Conservation (phyloP, 2,797 vertebrate genomes). For the Ammospiza maritima region DNA sequence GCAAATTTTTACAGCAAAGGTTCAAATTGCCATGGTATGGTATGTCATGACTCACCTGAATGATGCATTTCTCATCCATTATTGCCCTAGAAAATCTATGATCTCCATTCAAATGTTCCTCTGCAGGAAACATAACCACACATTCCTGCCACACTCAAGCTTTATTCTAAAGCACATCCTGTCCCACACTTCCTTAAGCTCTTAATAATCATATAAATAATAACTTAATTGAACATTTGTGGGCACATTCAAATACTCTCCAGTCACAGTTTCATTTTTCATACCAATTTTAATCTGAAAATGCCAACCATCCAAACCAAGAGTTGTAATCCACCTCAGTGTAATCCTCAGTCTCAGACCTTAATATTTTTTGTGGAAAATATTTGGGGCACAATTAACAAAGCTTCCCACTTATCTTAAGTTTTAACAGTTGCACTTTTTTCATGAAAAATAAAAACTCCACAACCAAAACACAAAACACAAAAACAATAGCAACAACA, state of each 20-base stretch:
- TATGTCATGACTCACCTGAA: background rate
- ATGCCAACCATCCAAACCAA: background rate
- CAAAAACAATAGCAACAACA: background rate
- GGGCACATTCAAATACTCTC: background rate
- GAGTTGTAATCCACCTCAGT: background rate
- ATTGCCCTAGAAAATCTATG: background rate
- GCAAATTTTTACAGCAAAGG: background rate
- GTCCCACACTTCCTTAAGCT: background rate
- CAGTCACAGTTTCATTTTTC: background rate
- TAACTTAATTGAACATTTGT: background rate
- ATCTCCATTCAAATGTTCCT: background rate
- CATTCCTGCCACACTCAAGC: background rate
- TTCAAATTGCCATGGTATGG: background rate
- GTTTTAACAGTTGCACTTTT: background rate
- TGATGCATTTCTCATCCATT: background rate
- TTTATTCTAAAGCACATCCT: background rate
- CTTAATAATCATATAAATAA: background rate
- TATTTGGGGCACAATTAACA: background rate
- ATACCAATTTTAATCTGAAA: background rate
- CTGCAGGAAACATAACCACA: background rate
- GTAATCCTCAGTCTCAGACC: background rate
- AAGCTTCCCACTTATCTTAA: background rate
- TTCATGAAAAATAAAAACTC: background rate
- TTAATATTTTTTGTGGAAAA: background rate
- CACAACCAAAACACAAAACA: accelerated